Base-by-base conservation (phyloP, 2,797 vertebrate genomes). In the Myripristis jacobus region DNA sequence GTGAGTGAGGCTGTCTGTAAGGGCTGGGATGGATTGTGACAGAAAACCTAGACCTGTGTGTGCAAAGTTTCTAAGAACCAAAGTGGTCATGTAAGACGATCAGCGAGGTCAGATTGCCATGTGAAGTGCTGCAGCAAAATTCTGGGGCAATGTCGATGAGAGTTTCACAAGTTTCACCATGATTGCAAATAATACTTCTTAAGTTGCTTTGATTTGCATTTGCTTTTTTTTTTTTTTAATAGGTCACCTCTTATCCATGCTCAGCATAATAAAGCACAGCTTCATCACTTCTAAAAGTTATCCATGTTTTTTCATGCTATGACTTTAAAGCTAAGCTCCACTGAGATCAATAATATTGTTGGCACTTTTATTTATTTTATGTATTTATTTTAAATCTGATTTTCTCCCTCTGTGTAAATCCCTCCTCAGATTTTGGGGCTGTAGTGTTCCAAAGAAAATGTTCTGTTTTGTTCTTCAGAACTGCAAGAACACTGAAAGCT, bases 51-150 rank as follows among this genome's bases (percentile, higher is more conserved):
- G 75, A 79, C 67, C 65, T 64, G 52, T 77, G 55, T 79, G 79
- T 75, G 70, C 66, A 82, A 82, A 86, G 83, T 83, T 76, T 75
- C 70, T 71, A 84, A 80, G 79, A 77, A 85, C 76, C 52, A 29
- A 64, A 70, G 48, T 82, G 72, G 70, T 90, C 73, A 56, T 59
- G 69, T 59, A 66, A 73, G 80, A 80, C 87, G 77, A 69, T 64
- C 59, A 21, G 21, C 43, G 78, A 83, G 87, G 85, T 87, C 80
- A 87, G 77, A 87, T 81, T 84, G 81, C 21, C 83, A 84, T 87
- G 48, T 82, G 77, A 84, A 81, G 83, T 73, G 69, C 36, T 48
- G 22, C 24, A 8, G 43, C 65, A 36, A 50, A 34, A 51, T 61
- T 66, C 34, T 44, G n/a, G 64, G 60, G 54, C 52, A 62, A 51